Base-by-base conservation (phyloP, 2,113 vertebrate species). In the Ascaphus truei region DNA sequence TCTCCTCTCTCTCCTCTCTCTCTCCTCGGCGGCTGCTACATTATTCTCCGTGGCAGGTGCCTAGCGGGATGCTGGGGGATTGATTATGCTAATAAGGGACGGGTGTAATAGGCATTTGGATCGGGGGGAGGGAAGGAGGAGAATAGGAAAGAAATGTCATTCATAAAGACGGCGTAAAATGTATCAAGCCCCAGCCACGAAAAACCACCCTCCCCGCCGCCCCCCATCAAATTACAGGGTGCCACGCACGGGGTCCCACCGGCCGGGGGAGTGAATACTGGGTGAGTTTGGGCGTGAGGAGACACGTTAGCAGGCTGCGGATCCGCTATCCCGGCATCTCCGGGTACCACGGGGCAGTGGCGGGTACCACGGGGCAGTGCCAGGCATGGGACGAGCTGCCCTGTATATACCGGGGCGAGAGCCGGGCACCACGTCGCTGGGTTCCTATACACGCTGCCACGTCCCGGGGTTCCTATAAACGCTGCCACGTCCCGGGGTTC, bases 21-120 rank as follows among this genome's bases (percentile, higher is more conserved):
- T 73, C 51, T 65, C 71, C 73, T 80, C 76, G 69, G 75, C 79
- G 82, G 81, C 73, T 56, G 68, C 79, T 69, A 3, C 10, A 41
- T 43, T 62, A 62, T 53, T 36, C 55, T 23, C 37, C 0, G 50
- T 0, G 66, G 41, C n/a, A 68, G 77, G 62, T 3, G 65, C 34
- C 71, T 10, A 48, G 57, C 37, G 68, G 4, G 3, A 37, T 0
- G 75, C 64, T 65, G 27, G 72, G 61, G 57, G 57, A 36, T 3
- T 13, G n/a, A 64, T 64, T 50, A 62, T n/a, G 45, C 47, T 23
- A 37, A 30, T 0, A 2, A 10, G 36, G 53, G 39, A 43, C 58
- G n/a, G 20, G 4, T 0, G 3, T 13, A 0, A 26, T 30, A 34
- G 48, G 10, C 68, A 25, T 27, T 18, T 0, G 13, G 15, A 5